A percentile compares a stretch with the other conserved stretches of the same genome.
phyloP scores from a whole-genome alignment of 2,797 vertebrate species.

The Spatula versicolor region DNA sequence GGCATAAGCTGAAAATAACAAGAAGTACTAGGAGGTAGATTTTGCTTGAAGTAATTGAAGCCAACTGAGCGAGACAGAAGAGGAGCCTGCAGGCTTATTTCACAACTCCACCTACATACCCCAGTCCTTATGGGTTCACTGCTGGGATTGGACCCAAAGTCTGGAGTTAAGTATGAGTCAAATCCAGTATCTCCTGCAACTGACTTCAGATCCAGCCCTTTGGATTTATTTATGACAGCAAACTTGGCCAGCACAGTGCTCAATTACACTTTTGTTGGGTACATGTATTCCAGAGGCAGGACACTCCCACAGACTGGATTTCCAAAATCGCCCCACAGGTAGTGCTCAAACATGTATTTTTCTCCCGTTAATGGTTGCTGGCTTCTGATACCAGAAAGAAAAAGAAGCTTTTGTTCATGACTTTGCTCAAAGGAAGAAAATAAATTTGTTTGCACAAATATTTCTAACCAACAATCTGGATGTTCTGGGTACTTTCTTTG shows the following conservation, averaged over 20 bases:
- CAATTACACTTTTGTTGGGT: background rate
- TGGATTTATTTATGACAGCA: background rate
- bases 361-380: background rate
- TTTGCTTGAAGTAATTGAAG: background rate
- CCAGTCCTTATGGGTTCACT: background rate
- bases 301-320: background rate
- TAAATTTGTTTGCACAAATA: background rate
- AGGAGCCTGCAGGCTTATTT: background rate
- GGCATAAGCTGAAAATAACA: background rate
- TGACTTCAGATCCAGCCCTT: background rate
- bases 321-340: background rate
- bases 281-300: background rate
- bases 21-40: background rate
- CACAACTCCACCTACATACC: background rate
- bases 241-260: accelerated
- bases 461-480: background rate
- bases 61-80: background rate
- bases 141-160: background rate
- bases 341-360: background rate
- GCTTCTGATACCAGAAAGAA: background rate
- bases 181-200: background rate
- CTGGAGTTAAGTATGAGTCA: background rate
- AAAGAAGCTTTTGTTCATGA: background rate
- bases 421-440: background rate
- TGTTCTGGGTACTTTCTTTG: background rate